Evolutionary conservation across 2,113 vertebrate species (phyloP).

Genomic region (Labrus mixtus): DNA sequence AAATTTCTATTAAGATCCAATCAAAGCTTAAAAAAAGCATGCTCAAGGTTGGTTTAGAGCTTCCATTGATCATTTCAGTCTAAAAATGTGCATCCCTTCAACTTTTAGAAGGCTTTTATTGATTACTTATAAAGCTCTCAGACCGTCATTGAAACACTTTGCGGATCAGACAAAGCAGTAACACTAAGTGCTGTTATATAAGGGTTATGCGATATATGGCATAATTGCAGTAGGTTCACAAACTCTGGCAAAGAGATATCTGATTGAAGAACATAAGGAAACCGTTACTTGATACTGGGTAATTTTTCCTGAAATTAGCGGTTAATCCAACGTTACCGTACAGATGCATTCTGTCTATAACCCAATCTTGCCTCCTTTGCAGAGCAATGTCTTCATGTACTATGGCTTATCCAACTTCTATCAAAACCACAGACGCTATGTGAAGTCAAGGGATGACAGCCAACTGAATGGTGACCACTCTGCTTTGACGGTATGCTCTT

Average conservation of each 20-base stretch:
- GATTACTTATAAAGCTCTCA: slow-evolving; percentile 38
- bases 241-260: neutral
- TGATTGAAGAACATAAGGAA: neutral
- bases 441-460: slow-evolving; percentile 97
- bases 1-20: slow-evolving; percentile 55
- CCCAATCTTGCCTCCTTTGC: slow-evolving; percentile 12
- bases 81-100: slow-evolving; percentile 32
- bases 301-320: no score
- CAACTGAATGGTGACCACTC: slow-evolving; percentile 91
- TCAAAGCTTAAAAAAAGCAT: slow-evolving; percentile 26
- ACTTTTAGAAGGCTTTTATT: slow-evolving; percentile 32
- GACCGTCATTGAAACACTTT: slow-evolving; percentile 24
- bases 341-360: neutral
- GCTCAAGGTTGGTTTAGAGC: slow-evolving; percentile 38
- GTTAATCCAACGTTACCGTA: neutral
- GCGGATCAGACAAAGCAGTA: no score
- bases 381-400: slow-evolving; percentile 99
- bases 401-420: slow-evolving; percentile 99
- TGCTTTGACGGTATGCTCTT: slow-evolving; percentile 85
- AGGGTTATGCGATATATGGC: neutral
- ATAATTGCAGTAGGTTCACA: neutral
- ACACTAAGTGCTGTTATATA: neutral
- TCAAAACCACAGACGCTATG: slow-evolving; percentile 97
- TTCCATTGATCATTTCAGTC: slow-evolving; percentile 48
- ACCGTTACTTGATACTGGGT: neutral